phyloP scores from a whole-genome alignment of 2,797 vertebrate genomes.

The Harpagifer antarcticus region DNA sequence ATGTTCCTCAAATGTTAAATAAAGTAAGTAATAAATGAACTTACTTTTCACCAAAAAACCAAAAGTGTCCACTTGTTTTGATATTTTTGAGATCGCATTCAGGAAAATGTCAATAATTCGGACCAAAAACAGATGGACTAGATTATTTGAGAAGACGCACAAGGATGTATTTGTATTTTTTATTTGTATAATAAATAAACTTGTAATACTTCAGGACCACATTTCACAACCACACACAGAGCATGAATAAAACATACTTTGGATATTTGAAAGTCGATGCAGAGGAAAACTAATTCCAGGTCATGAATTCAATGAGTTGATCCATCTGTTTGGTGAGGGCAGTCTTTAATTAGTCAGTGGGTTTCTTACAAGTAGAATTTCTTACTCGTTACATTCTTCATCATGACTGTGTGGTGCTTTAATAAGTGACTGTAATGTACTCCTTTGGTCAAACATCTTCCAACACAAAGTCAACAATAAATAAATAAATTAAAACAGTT shows the following conservation, averaged over 20 bases:
- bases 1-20: no score
- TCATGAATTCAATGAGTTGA: neutral
- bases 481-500: slow-evolving; percentile 29
- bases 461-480: slow-evolving; percentile 35
- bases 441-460: slow-evolving; percentile 44
- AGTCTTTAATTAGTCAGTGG: neutral
- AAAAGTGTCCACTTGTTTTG: neutral
- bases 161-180: slow-evolving; percentile 61
- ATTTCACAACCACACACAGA: slow-evolving; percentile 82
- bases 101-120: neutral
- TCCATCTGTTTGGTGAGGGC: neutral
- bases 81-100: neutral
- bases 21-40: neutral
- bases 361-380: slow-evolving; percentile 30
- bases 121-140: neutral
- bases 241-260: slow-evolving; percentile 57
- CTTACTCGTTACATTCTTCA: slow-evolving; percentile 49
- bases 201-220: slow-evolving; percentile 79
- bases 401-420: slow-evolving; percentile 1
- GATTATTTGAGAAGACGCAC: neutral
- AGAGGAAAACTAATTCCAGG: slow-evolving; percentile 27
- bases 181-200: slow-evolving; percentile 85
- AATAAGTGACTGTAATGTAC: neutral
- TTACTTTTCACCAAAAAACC: no score
- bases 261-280: slow-evolving; percentile 51